Base-by-base conservation (phyloP, 2,113 vertebrate genomes). In the Percina caprodes region DNA sequence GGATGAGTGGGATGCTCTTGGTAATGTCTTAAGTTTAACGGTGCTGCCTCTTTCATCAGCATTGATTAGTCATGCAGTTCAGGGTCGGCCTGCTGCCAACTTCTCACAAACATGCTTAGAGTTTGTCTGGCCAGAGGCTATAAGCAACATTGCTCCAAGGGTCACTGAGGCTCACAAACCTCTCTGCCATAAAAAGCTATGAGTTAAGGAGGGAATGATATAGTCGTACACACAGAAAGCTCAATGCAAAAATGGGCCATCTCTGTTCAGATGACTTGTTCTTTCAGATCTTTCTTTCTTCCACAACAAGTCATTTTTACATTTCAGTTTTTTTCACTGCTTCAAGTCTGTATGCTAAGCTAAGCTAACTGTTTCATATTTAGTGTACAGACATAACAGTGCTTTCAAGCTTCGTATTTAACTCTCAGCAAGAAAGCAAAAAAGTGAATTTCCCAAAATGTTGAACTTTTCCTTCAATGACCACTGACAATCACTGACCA, bases 1-100 rank as follows among this genome's bases (percentile, higher is more conserved):
- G 88, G 59, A 85, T 75, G 85, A 86, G 84, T 83, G 82, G 89
- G 89, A 79, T 71, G 84, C 18, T 85, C 58, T 61, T 82, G 63
- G 77, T 73, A 87, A 71, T 75, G 61, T 83, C 71, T 72, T 48
- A 84, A 72, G 49, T 85, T 84, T 54, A 70, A n/a, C 19, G 0
- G 33, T 19, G 35, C 18, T 48, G 56, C 63, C 48, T 86, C 56
- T 80, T 74, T 77, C 51, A 81, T 83, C 75, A 56, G 30, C 72
- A 84, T 73, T 42, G 33, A 78, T 84, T 77, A 61, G 49, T 2
- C 21, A 11, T 15, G 48, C 33, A 49, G 16, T n/a, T 30, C 6
- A 8, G 62, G 11, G 24, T 45, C 7, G 3, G 10, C 2, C 23
- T 74, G 59, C 26, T 49, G 60, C 15, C 24, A 65, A n/a, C 35